Base-by-base conservation (phyloP, 2,888 invertebrate genomes). In the Drosophila rellima region DNA sequence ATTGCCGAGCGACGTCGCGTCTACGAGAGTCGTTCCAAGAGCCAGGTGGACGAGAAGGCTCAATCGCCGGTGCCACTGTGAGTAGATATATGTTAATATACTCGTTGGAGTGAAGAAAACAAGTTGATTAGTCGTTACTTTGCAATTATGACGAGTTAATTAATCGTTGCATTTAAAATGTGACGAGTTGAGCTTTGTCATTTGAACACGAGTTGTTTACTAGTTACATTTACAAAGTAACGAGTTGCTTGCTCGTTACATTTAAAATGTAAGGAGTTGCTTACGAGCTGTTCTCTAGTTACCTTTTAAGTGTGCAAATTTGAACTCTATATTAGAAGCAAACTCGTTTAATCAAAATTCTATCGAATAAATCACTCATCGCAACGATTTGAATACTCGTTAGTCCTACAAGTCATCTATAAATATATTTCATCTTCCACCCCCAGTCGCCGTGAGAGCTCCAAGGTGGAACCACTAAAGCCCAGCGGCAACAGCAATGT, bases 1-100 rank as follows among this genome's bases (percentile, higher is more conserved):
- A 96, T 97, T 75, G 96, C 97, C 1, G 97, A 96, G 85, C 93
- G 95, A 35, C 94, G 96, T 0, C 95, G 95, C 71, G 94, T 96
- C 74, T 97, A 97, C 90, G 97, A 97, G 90, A 94, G 94, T 86
- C 94, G 96, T 11, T 96, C 96, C 0, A 94, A 95, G 31, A 96
- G 96, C 66, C 93, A 94, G 37, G 94, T 94, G 75, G 94, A 95
- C 63, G 95, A 96, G 1, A 95, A 95, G 78, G 94, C 95, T 18
- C 94, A 95, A 0, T 96, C 96, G 6, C 97, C 97, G 2, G 95
- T 96, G 1, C 95, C 96, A 64, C 92, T 96, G 78, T 94, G 93
- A 86, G 94, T 26, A 26, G 6, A 26, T 23, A 26, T 26, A 26
- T 23, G 23, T 23, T 23, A 6, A 23, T 2, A 26, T 26, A 26